A percentile compares a stretch with the other conserved stretches of the same genome.
Conservation (phyloP, 2,888 invertebrate species). For the Masnerella sp. region DNA sequence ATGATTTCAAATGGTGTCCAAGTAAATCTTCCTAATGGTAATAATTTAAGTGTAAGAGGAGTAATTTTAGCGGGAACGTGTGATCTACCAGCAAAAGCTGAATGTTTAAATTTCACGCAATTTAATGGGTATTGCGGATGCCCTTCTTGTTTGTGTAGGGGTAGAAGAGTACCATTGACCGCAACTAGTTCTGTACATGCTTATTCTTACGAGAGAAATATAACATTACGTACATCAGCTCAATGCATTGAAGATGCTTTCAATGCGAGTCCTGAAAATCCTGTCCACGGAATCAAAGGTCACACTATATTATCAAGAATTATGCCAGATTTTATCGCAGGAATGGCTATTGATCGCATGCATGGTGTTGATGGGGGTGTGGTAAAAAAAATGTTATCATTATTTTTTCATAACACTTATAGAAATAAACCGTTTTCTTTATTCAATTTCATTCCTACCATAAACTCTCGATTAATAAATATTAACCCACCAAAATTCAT, state of each 20-base stretch:
- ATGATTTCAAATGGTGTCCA: no score
- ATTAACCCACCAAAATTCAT: constrained; percentile 39
- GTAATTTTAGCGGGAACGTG: no score
- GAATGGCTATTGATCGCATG: constrained; percentile 57
- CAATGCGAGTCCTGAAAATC: not conserved
- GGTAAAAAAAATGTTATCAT: constrained; percentile 42
- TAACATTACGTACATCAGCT: constrained; percentile 1
- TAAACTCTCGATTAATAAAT: constrained; percentile 10
- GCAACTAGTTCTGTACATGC: not conserved
- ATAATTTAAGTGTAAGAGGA: no score
- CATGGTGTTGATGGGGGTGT: constrained; percentile 51
- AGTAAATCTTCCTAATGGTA: no score
- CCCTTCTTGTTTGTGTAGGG: not conserved
- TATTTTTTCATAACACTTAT: not conserved
- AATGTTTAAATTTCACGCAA: constrained; percentile 11
- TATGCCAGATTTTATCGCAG: constrained; percentile 17
- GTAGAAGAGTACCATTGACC: not conserved
- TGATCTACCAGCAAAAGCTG: constrained; percentile 9
- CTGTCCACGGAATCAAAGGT: not conserved
- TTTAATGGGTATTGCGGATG: constrained; percentile 5
- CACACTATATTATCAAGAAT: not conserved
- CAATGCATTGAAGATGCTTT: not conserved
- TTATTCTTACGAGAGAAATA: not conserved
- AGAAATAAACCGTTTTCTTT: not conserved
- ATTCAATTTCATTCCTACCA: no score